A percentile compares a stretch with the other conserved stretches of the same genome.
Conservation (phyloP, 2,113 vertebrate genomes). For the Chaetodon trifascialis region DNA sequence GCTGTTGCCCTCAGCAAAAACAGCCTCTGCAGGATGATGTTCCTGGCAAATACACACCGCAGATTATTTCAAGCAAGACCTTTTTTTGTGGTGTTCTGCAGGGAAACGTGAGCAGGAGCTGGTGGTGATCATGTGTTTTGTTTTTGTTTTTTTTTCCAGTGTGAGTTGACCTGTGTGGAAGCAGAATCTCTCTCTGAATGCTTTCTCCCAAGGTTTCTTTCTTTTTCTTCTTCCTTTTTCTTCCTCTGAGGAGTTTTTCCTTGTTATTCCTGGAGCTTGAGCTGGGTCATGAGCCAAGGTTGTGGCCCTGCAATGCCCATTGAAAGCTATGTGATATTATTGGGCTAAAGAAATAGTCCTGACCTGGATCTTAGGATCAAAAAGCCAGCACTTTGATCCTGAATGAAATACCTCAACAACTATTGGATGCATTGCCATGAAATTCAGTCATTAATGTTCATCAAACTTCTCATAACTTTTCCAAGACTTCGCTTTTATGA, state of each 20-base stretch:
- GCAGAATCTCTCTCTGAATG: background rate
- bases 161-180: slow-evolving; percentile 13
- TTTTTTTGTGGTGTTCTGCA: slow-evolving; percentile 23
- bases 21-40: slow-evolving; percentile 72
- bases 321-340: background rate
- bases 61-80: slow-evolving; percentile 56
- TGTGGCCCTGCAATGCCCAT: no score
- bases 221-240: background rate
- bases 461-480: background rate
- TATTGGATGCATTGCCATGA: background rate
- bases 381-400: no score
- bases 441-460: background rate
- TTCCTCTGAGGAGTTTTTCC: background rate
- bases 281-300: no score
- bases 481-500: no score
- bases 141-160: slow-evolving; percentile 11
- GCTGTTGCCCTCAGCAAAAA: slow-evolving; percentile 82
- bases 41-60: slow-evolving; percentile 61
- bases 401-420: background rate
- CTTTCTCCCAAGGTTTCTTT: background rate
- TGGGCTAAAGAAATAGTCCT: background rate
- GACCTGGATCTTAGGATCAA: no score
- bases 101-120: slow-evolving; percentile 36
- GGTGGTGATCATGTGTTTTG: background rate
- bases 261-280: background rate